Evolutionary conservation across 2,888 invertebrate genomes (phyloP), one percentile per base, ranked within the genome.

Genomic region (Cremastobaeus sp.): DNA sequence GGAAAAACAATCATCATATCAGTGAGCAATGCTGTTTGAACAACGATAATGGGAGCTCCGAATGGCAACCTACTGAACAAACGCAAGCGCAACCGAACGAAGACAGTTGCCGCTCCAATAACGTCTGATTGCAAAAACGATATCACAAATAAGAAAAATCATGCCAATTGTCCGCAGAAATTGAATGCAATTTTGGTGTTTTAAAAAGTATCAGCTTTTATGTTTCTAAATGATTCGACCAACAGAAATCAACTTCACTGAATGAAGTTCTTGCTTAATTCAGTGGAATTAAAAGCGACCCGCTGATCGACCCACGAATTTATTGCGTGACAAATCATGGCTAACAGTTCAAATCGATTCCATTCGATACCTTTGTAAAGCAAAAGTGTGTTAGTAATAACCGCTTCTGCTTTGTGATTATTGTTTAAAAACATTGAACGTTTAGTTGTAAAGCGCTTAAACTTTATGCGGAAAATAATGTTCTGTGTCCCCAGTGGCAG

Each of bases 41-140:
- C 75, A 90, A 90, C 43, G 90, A 90, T 0, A 92, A 92, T 0
- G 90, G 92, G 89, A 92, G 92, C 77, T 91, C 92, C 0, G 92
- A 92, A 0, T 92, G 93, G 92, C 92, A 84, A 34, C 12, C 1
- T 28, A 4, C 17, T 2, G 65, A 62, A 28, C 47, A 62, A 21
- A 28, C 11, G 1, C 81, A 83, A n/a, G 77, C 81, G 20, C 83
- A 82, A 60, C 82, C 82, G 8, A 83, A 85, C 6, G 86, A 86
- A 37, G 83, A 81, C 17, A 82, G 83, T 41, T 83, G 85, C 39
- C 86, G 84, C 1, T 84, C 86, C 6, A 86, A 60, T 12, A 60
- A 87, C 54, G 86, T 87, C 55, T 86, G 77, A 82, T 47, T 20
- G 20, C 20, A 14, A 30, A 52, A 15, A 9, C 3, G 14, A 25